Evolutionary conservation across 1,140 invertebrate genomes (phyloP), one percentile per base, ranked within the genome.

Genomic region (Orius insidiosus): DNA sequence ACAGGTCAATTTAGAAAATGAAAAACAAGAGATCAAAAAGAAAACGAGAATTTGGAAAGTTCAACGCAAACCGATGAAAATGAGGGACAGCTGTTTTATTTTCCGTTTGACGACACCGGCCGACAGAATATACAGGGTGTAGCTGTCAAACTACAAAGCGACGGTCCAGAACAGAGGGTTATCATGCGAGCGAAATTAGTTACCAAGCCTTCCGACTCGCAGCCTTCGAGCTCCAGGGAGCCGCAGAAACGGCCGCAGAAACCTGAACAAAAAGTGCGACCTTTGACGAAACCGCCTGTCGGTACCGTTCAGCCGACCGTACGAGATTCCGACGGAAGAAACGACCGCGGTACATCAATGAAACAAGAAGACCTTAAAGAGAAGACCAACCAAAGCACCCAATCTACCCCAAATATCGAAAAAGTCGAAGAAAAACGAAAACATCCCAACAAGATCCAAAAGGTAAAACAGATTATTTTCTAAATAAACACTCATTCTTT

Each of bases 121-220:
- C 63, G 68, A 46, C 66, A 69, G 46, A 52, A 72, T 14, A 76
- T 78, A 46, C 74, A 77, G 52, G 76, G 75, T 2, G 74, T 78
- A 0, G 73, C 74, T 1, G 72, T 76, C 2, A 78, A 78, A 55
- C 56, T 78, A 14, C 75, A 71, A 8, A 71, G 72, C 0, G 46
- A 47, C 16, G 74, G 72, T 11, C 69, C 72, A 4, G 75, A 74
- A 55, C 72, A 72, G 42, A 65, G 70, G 47, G 70, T 78, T 7
- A 67, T 78, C 1, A 68, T 78, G 61, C 67, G 72, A 41, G 75
- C 76, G 1, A 78, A 77, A 46, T 50, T 78, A n/a, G 74, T 77
- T 3, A 76, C 73, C 0, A 75, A 76, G 57, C 69, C 72, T 8
- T 67, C 41, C 71, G 3, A 63, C 47, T 18, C 47, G 45, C 0